Base-by-base conservation (phyloP, 2,888 invertebrate species). In the Thymelicus acteon region DNA sequence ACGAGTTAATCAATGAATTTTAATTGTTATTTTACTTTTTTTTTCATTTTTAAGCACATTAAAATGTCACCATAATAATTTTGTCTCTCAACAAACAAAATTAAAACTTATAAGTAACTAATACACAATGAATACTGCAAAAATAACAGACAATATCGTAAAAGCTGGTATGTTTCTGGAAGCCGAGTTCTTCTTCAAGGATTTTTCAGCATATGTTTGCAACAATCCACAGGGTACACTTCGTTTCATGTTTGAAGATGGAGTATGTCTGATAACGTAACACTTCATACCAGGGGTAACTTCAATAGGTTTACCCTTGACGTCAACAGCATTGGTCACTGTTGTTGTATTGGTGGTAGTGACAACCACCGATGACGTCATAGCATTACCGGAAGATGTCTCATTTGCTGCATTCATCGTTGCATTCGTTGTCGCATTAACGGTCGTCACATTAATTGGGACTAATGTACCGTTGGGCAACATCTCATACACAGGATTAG, bases 201-300 rank as follows among this genome's bases (percentile, higher is more conserved):
- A 92, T 72, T 87, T 83, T 37, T 85, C 85, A 5, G 92, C 91
- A 69, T 92, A 93, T 15, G 85, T 83, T 75, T 92, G 91, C 71
- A 93, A 76, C 10, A 92, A 73, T 39, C 88, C 89, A 77, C 92
- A 93, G 5, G 88, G 87, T 2, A 93, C 85, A 49, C 78, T 75
- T 72, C 85, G 88, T 73, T 75, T 86, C 91, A 91, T 88, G 48
- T 83, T 85, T 7, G 82, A 79, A 0, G 77, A 71, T 2, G 88
- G 75, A 12, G 84, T 83, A 61, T 75, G 77, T 57, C 90, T 82
- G 13, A 91, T 85, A 6, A 93, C 85, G 75, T 85, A 92, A 72
- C 92, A 93, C 77, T 87, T 76, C 92, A 91, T 91, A 7, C 87
- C 89, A 1, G 89, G 88, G 8, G 92, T 92, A 47, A 93, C 92